Percentiles rank a stretch among this genome's conserved stretches.
Evolutionary conservation across 2,113 vertebrate species (phyloP).

Genomic region (Muntiacus reevesi): DNA sequence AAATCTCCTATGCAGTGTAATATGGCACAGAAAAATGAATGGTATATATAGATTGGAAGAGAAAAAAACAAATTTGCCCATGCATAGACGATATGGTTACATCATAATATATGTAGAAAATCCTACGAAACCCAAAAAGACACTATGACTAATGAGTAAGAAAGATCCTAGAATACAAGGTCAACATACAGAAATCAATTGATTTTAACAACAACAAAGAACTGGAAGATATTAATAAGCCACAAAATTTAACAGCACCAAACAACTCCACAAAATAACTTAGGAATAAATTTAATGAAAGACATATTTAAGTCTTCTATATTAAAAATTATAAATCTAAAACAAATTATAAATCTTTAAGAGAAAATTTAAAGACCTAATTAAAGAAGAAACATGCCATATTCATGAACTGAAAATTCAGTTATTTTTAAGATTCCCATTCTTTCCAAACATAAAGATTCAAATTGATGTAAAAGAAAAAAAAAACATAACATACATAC

Average conservation of each 20-base stretch:
- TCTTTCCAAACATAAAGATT: not conserved
- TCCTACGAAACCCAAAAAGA: not conserved
- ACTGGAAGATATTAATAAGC: not conserved
- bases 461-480: not conserved
- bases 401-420: not conserved
- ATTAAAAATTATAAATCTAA: not conserved
- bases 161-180: not conserved
- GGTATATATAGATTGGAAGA: not conserved
- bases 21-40: not conserved
- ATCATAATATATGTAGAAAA: not conserved
- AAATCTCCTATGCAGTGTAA: not conserved
- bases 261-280: not conserved
- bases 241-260: not conserved
- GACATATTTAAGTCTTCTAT: not conserved
- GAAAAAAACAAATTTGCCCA: not conserved
- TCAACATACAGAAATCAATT: not conserved
- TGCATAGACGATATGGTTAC: not conserved
- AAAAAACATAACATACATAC: not conserved
- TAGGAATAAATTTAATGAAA: not conserved
- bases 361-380: not conserved
- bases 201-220: not conserved
- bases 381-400: not conserved
- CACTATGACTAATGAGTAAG: not conserved
- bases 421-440: not conserved
- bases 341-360: not conserved